Base-by-base conservation (phyloP, 1,140 invertebrate genomes). In the Druon quercuslanigerum region DNA sequence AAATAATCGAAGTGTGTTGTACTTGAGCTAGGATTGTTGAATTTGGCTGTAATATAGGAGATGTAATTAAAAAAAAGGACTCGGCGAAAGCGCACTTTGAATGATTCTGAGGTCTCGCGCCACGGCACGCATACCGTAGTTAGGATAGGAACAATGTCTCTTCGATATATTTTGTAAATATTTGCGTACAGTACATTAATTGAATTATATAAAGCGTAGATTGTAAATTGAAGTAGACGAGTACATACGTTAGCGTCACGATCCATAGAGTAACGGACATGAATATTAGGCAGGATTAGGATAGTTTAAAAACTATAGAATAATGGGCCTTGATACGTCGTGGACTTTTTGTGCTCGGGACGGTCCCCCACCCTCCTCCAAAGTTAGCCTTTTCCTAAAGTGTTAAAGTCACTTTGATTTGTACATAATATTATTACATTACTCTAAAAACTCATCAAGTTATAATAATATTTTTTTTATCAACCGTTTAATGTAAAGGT, bases 41-140 rank as follows among this genome's bases (percentile, higher is more conserved):
- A 89, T 90, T 91, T 90, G 88, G 87, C 88, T 91, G 90, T 91
- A 90, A 88, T 86, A 85, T 89, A 90, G 87, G 85, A 83, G 71
- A 85, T 87, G 83, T 87, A 87, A 87, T 87, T 87, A 80, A 90
- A 84, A 25, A 25, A 79, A 81, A 78, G 79, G 82, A 86, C 54
- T 79, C 78, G 57, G 79, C 79, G 82, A 84, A 86, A 85, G 83
- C 83, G 82, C 85, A 89, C 85, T 83, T 87, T 83, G 79, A 87
- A 78, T 76, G 72, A 75, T 83, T 84, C 79, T 52, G 60, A 87
- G 82, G 86, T 89, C 85, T 89, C 84, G 84, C 86, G 87, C 86
- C 85, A 88, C 84, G 86, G 87, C 86, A 89, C 88, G 87, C 85
- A 87, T 88, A 86, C 83, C 78, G 84, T 89, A 90, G 87, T 87